Evolutionary conservation across 2,113 vertebrate species (phyloP), one percentile per base, ranked within the genome.

Genomic region (Thalassarche chlororhynchos): DNA sequence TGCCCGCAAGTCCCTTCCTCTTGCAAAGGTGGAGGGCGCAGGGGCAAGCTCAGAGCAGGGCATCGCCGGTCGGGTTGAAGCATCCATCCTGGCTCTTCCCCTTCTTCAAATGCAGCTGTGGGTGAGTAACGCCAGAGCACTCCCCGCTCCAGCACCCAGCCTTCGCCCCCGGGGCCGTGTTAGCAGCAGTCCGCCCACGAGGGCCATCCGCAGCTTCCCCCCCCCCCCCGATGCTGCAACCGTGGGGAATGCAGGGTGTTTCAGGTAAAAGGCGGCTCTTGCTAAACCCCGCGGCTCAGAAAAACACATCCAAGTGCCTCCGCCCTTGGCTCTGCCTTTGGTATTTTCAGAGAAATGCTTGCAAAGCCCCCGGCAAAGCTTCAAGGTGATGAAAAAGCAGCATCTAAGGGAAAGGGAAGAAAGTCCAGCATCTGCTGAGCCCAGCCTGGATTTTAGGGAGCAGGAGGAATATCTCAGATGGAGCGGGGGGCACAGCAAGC

Each of bases 391-490:
- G 66, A 42, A 55, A 88, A 77, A 61, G 38, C 32, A 25, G 24
- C 31, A 10, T 21, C 4, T 8, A 34, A 42, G 20, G 58, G 36
- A 62, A 72, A 69, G 7, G 21, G 20, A 86, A 38, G 52, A 8
- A 57, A 58, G 3, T 2, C 6, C 7, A 42, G 52, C 1, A 0
- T 2, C 28, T 66, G 14, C 2, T 6, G 68, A 83, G 34, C 8
- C 13, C 74, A 51, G 49, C 0, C 5, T 25, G 64, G 77, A 28
- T 38, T 47, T 28, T 9, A 55, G 69, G 51, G 62, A 75, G 66
- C 70, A 9, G 61, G n/a, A 74, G 55, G 58, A 83, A 52, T 12
- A 19, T 6, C 5, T 13, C 3, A 2, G 51, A 1, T 7, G 17
- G 38, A 51, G 34, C 0, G 2, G 28, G 25, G 34, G 6, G 8